A percentile compares a stretch with the other conserved stretches of the same genome.
Conservation (phyloP, 2,113 vertebrate species). For the Monopterus albus region DNA sequence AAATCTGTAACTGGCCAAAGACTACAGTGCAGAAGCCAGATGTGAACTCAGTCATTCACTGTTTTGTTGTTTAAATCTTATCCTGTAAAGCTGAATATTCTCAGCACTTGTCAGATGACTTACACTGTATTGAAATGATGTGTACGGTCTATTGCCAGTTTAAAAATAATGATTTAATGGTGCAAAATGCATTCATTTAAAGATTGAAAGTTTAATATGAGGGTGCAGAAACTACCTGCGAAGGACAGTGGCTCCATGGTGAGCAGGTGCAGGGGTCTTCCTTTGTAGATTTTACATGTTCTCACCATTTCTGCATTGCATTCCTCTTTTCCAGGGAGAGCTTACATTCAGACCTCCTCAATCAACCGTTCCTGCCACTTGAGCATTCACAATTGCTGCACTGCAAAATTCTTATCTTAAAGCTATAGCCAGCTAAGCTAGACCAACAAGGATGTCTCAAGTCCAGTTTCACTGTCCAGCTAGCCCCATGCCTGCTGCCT, state of each 20-base stretch:
- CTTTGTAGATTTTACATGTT: not conserved
- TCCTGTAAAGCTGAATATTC: too few relatives aligned
- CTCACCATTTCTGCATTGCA: not conserved
- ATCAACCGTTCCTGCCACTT: slow-evolving; percentile 29
- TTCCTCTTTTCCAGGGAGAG: slow-evolving; percentile 61
- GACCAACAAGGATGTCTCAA: slow-evolving; percentile 91
- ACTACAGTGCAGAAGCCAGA: too few relatives aligned
- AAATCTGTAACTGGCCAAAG: too few relatives aligned
- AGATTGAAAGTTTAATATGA: not conserved
- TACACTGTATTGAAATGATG: not conserved
- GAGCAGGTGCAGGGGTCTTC: not conserved
- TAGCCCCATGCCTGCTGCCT: slow-evolving; percentile 86
- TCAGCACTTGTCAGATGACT: not conserved
- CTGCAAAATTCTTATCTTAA: slow-evolving; percentile 54
- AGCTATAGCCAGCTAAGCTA: slow-evolving; percentile 52
- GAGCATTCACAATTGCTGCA: slow-evolving; percentile 41
- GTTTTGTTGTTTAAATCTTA: too few relatives aligned
- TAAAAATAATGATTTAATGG: not conserved
- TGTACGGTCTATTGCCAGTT: not conserved
- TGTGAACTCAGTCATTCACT: too few relatives aligned
- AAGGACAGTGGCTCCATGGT: not conserved
- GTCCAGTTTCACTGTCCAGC: slow-evolving; percentile 91
- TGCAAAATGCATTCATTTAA: not conserved
- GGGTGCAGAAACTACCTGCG: not conserved
- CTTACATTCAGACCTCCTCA: slow-evolving; percentile 56